A percentile compares a stretch with the other conserved stretches of the same genome.
phyloP scores from a whole-genome alignment of 1,140 invertebrate species.

The Bombus superbus region DNA sequence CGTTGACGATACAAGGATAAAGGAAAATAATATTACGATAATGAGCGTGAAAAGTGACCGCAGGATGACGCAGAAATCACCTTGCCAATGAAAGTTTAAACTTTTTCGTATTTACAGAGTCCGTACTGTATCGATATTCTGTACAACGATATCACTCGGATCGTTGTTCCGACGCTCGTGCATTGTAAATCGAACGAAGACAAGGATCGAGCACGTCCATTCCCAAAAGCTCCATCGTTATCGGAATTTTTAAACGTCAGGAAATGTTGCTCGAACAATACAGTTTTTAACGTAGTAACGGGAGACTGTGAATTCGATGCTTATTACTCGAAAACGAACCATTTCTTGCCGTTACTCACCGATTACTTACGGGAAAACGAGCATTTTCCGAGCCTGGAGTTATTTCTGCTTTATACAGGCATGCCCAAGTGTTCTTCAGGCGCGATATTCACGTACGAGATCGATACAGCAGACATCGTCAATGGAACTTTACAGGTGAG shows the following conservation, averaged over 20 bases:
- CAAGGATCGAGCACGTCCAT: not conserved
- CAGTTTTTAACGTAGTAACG: conserved; percentile 34
- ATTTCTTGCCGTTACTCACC: not conserved
- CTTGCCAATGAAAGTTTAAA: not conserved
- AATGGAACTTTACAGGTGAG: conserved; percentile 56
- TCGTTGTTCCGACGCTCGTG: conserved; percentile 42
- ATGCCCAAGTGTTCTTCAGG: conserved; percentile 39
- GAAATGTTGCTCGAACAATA: conserved; percentile 57
- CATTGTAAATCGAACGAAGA: conserved; percentile 46
- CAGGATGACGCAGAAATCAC: no score
- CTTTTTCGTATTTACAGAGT: conserved; percentile 23
- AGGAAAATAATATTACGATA: no score
- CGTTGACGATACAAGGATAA: no score
- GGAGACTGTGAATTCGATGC: conserved; percentile 37
- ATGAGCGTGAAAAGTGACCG: no score
- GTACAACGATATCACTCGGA: not conserved
- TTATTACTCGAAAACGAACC: not conserved
- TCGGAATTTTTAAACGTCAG: conserved; percentile 40
- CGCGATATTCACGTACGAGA: conserved; percentile 58
- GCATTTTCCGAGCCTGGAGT: conserved; percentile 8
- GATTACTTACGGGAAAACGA: conserved; percentile 11
- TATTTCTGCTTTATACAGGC: not conserved
- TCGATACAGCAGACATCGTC: conserved; percentile 14
- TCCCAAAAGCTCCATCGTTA: not conserved
- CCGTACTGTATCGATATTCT: conserved; percentile 64